Evolutionary conservation across 1,140 invertebrate species (phyloP).

Genomic region (Drosophila repletoides): DNA sequence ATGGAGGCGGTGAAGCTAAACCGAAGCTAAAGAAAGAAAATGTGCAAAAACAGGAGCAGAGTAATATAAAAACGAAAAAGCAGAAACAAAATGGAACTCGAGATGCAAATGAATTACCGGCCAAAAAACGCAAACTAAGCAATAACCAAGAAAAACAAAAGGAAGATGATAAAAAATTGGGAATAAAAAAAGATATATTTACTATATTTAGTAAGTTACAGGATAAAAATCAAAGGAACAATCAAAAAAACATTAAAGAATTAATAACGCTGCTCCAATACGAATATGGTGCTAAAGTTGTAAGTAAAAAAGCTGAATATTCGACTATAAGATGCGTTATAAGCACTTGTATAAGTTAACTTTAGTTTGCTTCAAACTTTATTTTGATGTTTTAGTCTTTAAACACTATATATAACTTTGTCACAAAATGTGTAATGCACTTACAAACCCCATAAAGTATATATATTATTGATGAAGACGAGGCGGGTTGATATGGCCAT

Average conservation of each 20-base stretch:
- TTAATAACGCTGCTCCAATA: slow-evolving; percentile 20
- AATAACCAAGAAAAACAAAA: background rate
- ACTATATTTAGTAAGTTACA: slow-evolving; percentile 31
- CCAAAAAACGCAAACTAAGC: slow-evolving; percentile 2
- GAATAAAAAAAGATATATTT: slow-evolving; percentile 49
- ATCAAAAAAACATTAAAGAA: slow-evolving; percentile 16
- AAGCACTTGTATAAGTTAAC: no score
- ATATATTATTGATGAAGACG: no score
- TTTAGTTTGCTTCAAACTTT: no score
- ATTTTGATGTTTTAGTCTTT: no score
- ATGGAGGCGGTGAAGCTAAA: background rate
- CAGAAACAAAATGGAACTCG: background rate
- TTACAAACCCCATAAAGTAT: no score
- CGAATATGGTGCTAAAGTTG: slow-evolving; percentile 13
- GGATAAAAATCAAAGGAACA: background rate
- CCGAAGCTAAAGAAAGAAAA: background rate
- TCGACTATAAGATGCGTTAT: no score
- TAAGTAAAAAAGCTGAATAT: no score
- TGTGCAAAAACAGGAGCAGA: background rate
- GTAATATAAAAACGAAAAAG: no score
- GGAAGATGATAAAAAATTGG: background rate
- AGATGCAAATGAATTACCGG: background rate
- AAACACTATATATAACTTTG: no score
- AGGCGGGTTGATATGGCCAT: no score
- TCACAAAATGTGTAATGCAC: no score